Base-by-base conservation (phyloP, 2,797 vertebrate genomes). In the Urosaurus nigricauda region DNA sequence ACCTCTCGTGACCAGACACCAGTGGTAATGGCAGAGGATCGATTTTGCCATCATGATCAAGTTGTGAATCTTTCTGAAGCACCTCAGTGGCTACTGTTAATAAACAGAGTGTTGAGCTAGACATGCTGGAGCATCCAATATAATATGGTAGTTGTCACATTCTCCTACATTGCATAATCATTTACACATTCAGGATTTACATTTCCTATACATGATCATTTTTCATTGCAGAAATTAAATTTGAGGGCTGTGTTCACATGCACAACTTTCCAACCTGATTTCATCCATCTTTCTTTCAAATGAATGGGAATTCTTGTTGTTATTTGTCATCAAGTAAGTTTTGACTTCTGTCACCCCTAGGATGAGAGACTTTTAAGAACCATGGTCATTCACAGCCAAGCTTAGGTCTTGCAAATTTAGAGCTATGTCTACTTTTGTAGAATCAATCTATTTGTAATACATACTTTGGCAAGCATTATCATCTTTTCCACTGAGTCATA, bases 11-110 rank as follows among this genome's bases (percentile, higher is more conserved):
- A 63, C 37, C 58, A 86, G 47, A 82, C 43, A 63, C 73, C 58
- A 37, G 71, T 68, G 47, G 35, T 86, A 77, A 82, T 77, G 35
- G 60, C 47, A 35, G 71, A 53, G 71, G 35, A 86, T 86, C 37
- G 43, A 86, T 89, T 83, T 68, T 83, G 17, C 60, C 47, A 81
- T 85, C 65, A 29, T 37, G 43, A 21, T 82, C 40, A 24, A 63
- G 60, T 84, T 79, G 77, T 58, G 53, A 56, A 73, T 26, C 82
- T 85, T 35, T 14, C 78, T 73, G 70, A 85, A 81, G 3, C 37
- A 73, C 71, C 29, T 71, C n/a, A 37, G 56, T 53, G 77, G n/a
- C n/a, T 19, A 32, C 47, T 79, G 24, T n/a, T 19, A n/a, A 47
- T n/a, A 81, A 29, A 12, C 68, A 60, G 68, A 63, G 74, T 53